Percentiles rank a stretch among this genome's conserved stretches.
Conservation (phyloP, 2,113 vertebrate species). For the Anthoscopus minutus region DNA sequence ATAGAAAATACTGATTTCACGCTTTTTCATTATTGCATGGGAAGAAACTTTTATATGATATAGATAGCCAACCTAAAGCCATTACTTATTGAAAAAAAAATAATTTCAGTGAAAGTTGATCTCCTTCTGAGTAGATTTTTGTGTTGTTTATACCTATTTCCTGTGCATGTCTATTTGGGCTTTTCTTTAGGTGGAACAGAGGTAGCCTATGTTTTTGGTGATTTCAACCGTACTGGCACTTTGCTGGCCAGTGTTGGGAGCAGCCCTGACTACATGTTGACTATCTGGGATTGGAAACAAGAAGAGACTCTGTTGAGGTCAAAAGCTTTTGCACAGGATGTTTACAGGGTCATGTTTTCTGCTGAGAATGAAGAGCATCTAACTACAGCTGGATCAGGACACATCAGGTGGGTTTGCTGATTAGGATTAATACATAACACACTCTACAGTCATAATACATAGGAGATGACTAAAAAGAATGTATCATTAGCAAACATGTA, state of each 20-base stretch:
- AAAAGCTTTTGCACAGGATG: slow-evolving; percentile 88
- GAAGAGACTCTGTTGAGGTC: slow-evolving; percentile 81
- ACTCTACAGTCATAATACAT: background rate
- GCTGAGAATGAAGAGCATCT: slow-evolving; percentile 81
- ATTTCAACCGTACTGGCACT: slow-evolving; percentile 80
- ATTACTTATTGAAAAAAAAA: background rate
- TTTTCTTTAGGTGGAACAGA: slow-evolving; percentile 81
- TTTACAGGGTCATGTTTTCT: slow-evolving; percentile 88
- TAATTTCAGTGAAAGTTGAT: background rate
- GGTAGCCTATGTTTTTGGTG: slow-evolving; percentile 75
- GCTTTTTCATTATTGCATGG: background rate
- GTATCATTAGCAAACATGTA: background rate
- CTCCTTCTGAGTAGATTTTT: background rate
- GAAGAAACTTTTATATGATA: background rate
- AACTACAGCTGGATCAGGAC: slow-evolving; percentile 83
- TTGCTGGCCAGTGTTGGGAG: slow-evolving; percentile 85
- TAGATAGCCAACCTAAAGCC: background rate
- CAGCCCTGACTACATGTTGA: slow-evolving; percentile 84
- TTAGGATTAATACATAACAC: background rate
- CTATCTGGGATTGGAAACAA: slow-evolving; percentile 90
- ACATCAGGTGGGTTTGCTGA: slow-evolving; percentile 81
- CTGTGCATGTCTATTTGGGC: background rate
- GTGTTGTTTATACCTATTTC: background rate
- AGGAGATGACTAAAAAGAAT: background rate
- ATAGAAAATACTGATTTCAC: background rate